Evolutionary conservation across 2,797 vertebrate species (phyloP).

Genomic region (Cuculus canorus): DNA sequence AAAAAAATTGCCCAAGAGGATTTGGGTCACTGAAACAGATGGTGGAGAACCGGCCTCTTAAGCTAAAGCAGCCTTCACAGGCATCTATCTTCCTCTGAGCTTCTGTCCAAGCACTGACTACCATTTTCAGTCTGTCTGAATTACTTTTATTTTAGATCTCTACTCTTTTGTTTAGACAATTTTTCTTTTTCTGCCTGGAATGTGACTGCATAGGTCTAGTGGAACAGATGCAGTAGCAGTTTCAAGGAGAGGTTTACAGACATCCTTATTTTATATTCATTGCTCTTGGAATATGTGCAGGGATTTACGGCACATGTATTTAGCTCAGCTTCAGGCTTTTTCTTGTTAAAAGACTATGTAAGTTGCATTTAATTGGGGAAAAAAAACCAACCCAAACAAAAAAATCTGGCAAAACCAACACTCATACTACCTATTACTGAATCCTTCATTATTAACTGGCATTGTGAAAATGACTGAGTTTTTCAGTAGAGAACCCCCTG

Average conservation of each 20-base stretch:
- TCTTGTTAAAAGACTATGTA: neutral
- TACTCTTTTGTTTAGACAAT: neutral
- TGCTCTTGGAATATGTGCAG: neutral
- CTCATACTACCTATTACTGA: neutral
- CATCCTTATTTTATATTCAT: neutral
- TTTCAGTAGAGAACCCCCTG: neutral
- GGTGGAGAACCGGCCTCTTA: neutral
- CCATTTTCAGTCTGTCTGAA: neutral
- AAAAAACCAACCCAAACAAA: too few species aligned
- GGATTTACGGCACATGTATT: neutral
- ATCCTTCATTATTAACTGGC: neutral
- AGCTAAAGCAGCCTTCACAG: neutral
- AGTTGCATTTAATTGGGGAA: neutral
- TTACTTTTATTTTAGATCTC: neutral
- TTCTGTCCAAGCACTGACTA: neutral
- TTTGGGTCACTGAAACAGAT: neutral
- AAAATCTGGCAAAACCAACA: neutral
- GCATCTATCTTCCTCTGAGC: neutral
- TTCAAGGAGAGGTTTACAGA: neutral
- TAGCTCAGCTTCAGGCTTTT: neutral
- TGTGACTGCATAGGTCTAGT: neutral
- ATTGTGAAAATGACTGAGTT: neutral
- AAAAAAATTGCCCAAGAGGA: neutral
- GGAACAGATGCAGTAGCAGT: neutral
- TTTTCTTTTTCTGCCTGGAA: neutral